Evolutionary conservation across 2,113 vertebrate genomes (phyloP), one percentile per base, ranked within the genome.

Genomic region (Pelodiscus sinensis): DNA sequence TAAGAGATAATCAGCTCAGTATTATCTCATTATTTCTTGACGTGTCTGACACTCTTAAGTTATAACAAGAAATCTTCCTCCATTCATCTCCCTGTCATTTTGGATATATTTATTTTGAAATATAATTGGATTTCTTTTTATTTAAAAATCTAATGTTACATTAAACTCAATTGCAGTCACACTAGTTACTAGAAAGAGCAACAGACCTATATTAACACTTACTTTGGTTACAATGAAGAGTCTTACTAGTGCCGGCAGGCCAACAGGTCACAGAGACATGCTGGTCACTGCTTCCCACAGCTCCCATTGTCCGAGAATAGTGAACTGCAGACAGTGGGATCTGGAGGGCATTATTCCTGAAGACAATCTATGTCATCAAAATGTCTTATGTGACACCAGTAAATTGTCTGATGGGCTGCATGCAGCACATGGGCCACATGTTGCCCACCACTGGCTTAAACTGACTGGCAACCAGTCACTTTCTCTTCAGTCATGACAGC

Each of bases 191-290:
- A 71, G 25, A 50, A 79, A 88, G 50, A 94, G 87, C 84, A 89
- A 83, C 68, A 75, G 29, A 92, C 57, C 44, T 86, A 86, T 94
- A 85, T n/a, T 92, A 96, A 94, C 86, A 16, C 52, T 81, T 88
- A 38, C 56, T 84, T 52, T 71, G 60, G 85, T 62, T 95, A 95
- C 92, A 90, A 96, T 91, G 85, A 27, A 88, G 90, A 94, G 78
- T 96, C 94, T 94, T 29, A 84, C 89, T 68, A 92, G 57, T 78
- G 85, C 90, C 93, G 93, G 52, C 52, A 54, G 52, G 14, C 52
- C 14, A 14, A 54, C 10, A 6, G 52, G 52, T 14, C 52, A 14
- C 52, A 54, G 14, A 14, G 52, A 54, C 14, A 14, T 54, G 52
- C 52, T 54, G 52, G 52, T 14, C 14, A 10, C 52, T 54, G 52